These are phyloP conservation scores for Phaonia tiefii DNA, from an alignment of 2,888 invertebrate genomes.

Conservation along the genomic window DNA sequence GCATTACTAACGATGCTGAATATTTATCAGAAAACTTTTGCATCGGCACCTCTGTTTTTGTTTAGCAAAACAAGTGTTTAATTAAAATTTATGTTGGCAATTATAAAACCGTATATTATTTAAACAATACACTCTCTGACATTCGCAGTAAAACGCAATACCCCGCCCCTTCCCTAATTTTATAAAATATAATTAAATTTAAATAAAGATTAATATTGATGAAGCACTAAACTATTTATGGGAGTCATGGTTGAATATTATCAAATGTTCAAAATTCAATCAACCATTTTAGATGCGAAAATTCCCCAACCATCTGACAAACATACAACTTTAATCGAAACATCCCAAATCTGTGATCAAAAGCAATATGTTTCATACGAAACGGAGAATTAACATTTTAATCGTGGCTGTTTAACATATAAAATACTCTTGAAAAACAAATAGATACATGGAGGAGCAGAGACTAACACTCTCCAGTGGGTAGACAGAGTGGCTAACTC, in stretches of 20 bases:
- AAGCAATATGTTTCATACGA: conserved; percentile 16
- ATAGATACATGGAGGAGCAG: conserved; percentile 4
- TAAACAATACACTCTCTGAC: background rate
- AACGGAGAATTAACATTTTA: conserved; percentile 46
- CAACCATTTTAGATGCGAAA: background rate
- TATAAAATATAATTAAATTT: conserved; percentile 29
- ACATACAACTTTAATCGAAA: too few relatives aligned
- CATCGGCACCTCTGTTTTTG: too few relatives aligned
- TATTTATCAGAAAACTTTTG: too few relatives aligned
- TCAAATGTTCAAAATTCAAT: too few relatives aligned
- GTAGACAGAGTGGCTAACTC: conserved; percentile 13
- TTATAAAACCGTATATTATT: conserved; percentile 12
- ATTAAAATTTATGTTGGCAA: conserved; percentile 21
- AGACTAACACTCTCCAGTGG: too few relatives aligned
- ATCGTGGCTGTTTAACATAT: conserved; percentile 45
- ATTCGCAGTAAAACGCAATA: background rate
- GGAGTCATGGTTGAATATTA: background rate
- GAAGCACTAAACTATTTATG: conserved; percentile 9
- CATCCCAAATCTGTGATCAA: background rate
- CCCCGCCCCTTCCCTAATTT: too few relatives aligned
- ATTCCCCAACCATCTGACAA: too few relatives aligned
- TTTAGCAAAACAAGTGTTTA: conserved; percentile 33
- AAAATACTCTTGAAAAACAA: conserved; percentile 39
- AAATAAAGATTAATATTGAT: conserved; percentile 1
- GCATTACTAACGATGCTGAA: too few relatives aligned